Evolutionary conservation across 2,113 vertebrate genomes (phyloP).

Genomic region (Mixornis gularis): DNA sequence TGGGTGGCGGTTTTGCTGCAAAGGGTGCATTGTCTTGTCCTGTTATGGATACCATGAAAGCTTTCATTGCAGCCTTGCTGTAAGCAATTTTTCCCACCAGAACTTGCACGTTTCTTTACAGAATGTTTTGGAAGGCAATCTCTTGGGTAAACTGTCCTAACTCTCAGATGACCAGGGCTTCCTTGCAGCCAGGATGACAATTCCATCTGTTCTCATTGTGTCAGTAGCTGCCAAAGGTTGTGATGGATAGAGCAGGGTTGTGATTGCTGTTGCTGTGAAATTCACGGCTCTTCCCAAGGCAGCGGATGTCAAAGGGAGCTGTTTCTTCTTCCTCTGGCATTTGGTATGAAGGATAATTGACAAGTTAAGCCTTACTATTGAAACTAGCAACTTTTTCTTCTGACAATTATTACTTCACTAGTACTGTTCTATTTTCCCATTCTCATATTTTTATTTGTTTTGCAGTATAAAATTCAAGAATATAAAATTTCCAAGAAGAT

Average conservation of each 20-base stretch:
- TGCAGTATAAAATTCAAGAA: slow-evolving; percentile 11
- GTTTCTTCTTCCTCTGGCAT: neutral
- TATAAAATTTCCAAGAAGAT: neutral
- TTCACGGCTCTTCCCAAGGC: neutral
- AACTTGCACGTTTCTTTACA: neutral
- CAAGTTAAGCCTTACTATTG: neutral
- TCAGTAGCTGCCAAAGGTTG: neutral
- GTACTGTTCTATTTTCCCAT: neutral
- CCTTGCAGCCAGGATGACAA: neutral
- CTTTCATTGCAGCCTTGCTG: neutral
- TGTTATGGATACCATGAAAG: rapidly evolving
- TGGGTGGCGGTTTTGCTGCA: neutral
- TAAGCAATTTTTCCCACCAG: neutral
- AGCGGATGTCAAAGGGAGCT: neutral
- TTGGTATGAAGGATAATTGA: neutral
- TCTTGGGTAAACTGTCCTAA: neutral
- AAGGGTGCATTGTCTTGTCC: rapidly evolving
- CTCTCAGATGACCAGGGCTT: neutral
- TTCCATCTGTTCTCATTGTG: neutral
- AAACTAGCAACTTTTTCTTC: neutral
- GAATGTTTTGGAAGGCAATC: neutral
- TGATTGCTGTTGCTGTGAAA: neutral
- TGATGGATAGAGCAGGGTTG: neutral
- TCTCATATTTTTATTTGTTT: slow-evolving; percentile 17
- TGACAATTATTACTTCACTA: neutral